Evolutionary conservation across 2,113 vertebrate species (phyloP).

Genomic region (Macaca mulatta): DNA sequence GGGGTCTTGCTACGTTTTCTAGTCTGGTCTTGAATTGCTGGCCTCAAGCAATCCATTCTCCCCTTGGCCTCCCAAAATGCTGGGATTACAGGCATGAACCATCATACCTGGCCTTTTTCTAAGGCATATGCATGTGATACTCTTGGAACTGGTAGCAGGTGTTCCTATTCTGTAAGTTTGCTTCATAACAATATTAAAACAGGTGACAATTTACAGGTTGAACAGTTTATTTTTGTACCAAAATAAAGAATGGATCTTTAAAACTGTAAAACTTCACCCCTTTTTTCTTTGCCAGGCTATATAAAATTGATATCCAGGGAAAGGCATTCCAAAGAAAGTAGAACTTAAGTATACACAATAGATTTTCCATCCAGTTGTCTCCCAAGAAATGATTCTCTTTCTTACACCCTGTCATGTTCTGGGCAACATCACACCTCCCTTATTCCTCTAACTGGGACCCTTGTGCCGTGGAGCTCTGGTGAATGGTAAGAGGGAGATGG

Average conservation of each 20-base stretch:
- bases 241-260: slow-evolving; percentile 58
- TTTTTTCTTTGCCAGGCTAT: neutral
- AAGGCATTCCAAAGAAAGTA: slow-evolving; percentile 24
- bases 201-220: neutral
- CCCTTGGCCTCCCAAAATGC: neutral
- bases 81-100: neutral
- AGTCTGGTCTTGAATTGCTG: neutral
- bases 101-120: neutral
- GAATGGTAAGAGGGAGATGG: slow-evolving; percentile 45
- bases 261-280: neutral
- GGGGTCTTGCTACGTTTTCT: neutral
- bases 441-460: neutral
- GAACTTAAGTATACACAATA: neutral
- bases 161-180: slow-evolving; percentile 10
- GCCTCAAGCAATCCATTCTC: neutral
- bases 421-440: neutral
- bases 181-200: neutral
- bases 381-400: neutral
- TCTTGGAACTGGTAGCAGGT: slow-evolving; percentile 28
- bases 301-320: neutral
- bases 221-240: slow-evolving; percentile 55
- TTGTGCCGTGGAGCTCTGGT: neutral
- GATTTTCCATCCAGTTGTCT: neutral
- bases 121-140: neutral
- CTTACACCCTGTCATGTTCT: neutral